Evolutionary conservation across 2,797 vertebrate genomes (phyloP), one percentile per base, ranked within the genome.

Genomic region (Diplodus puntazzo): DNA sequence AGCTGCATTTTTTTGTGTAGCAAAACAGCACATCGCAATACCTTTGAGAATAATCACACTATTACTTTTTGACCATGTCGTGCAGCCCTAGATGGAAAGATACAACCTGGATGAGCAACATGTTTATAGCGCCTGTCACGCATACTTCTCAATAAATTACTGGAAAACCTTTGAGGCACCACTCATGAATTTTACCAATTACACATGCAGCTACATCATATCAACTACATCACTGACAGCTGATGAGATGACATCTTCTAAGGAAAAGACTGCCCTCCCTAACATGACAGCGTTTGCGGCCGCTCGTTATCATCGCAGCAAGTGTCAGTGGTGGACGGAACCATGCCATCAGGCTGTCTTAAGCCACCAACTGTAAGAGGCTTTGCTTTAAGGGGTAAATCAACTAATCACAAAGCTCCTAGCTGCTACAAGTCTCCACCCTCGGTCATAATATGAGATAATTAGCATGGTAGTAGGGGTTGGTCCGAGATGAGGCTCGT

Each of bases 311-410:
- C 39, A 21, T 52, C 14, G 20, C 52, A 54, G 72, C 59, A 53
- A 77, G 80, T 63, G 80, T 72, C 80, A 67, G 64, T 13, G 49
- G 74, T 49, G n/a, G 34, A 69, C 77, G 68, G 55, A 73, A 18
- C 52, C 53, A 8, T 27, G 69, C 79, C 75, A 67, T 89, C 84
- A 77, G 80, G 84, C 42, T 11, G 57, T 72, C 88, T 87, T 91
- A 90, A 90, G 88, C 87, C 85, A 75, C 81, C n/a, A 87, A 13
- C 39, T 25, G 39, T 67, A 93, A 95, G 88, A 92, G 83, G 92
- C 91, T 95, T 93, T 94, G 48, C 88, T 89, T 92, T 89, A 73
- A 58, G 84, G 30, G 64, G 78, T 88, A 88, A 92, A 90, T 90
- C 68, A 87, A 90, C 88, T 91, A 86, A 90, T 92, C 89, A 83